Evolutionary conservation across 2,888 invertebrate genomes (phyloP), one percentile per base, ranked within the genome.

Genomic region (Limnephilus auricula): DNA sequence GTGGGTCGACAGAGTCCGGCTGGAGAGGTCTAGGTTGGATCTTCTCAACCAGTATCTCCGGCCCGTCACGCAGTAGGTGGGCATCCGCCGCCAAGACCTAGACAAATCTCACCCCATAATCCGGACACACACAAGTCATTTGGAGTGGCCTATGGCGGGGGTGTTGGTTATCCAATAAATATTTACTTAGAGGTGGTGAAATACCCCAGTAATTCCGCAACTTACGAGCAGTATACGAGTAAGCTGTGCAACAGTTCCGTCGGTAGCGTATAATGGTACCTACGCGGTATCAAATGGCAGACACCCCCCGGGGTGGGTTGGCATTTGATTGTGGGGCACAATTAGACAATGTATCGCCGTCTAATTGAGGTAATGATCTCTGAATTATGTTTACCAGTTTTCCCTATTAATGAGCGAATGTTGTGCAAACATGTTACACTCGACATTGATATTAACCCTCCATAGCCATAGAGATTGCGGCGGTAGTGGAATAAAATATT

Each of bases 291-390:
- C 65, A 65, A 65, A 65, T 65, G 65, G 9, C 50, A 30, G 15
- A 80, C 82, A 45, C 80, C 89, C 40, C 83, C 6, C 15, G 32
- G 34, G 12, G 84, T 25, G n/a, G 15, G 6, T 37, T 18, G 40
- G 25, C 15, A 40, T 45, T 45, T 45, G 45, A 45, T 45, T 45
- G 45, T 34, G n/a, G 40, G 30, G 12, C 84, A 45, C 84, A 85
- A 85, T 85, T 85, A 85, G 40, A 37, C 84, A 85, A 40, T 15
- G 40, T 30, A 40, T 85, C 40, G 40, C 84, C 84, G 45, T 85
- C 90, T 86, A 90, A 90, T 90, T 90, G 90, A 79, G 90, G 90
- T 84, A 85, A 86, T 90, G 86, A 90, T 90, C 90, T 32, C 85
- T 37, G 86, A 84, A 79, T 86, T 78, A 90, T 90, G 90, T 90